A percentile compares a stretch with the other conserved stretches of the same genome.
These are phyloP conservation scores for Sarcophaga rosellei DNA, from an alignment of 2,888 invertebrate species.

Conservation along the genomic window DNA sequence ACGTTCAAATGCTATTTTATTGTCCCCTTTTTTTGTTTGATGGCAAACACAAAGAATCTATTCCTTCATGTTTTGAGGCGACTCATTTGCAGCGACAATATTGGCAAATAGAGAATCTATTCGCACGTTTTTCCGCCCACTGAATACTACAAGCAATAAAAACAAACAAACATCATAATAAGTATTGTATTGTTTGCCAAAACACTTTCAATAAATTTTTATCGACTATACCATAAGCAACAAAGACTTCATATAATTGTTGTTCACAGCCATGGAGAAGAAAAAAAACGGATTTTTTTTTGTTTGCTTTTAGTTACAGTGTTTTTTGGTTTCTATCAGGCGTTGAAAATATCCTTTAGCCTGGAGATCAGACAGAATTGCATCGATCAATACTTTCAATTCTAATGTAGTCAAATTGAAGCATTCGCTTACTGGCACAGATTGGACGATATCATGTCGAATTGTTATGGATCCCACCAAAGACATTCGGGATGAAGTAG, in stretches of 20 bases:
- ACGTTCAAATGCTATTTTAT: constrained; percentile 44
- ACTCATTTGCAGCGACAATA: constrained; percentile 3
- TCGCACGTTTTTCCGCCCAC: constrained; percentile 52
- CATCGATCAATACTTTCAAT: too few species aligned
- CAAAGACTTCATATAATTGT: not conserved
- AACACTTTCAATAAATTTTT: constrained; percentile 3
- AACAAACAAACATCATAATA: constrained; percentile 15
- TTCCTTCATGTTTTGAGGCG: not conserved
- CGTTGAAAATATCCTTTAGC: too few species aligned
- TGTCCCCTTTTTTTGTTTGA: constrained; percentile 59
- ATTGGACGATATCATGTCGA: too few species aligned
- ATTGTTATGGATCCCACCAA: too few species aligned
- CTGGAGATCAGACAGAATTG: too few species aligned
- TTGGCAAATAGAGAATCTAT: constrained; percentile 57
- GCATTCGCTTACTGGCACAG: too few species aligned
- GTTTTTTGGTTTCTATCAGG: too few species aligned
- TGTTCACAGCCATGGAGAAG: not conserved
- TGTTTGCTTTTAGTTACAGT: too few species aligned
- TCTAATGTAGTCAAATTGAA: too few species aligned
- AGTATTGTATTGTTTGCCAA: constrained; percentile 16
- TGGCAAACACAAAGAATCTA: constrained; percentile 54
- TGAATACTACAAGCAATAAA: constrained; percentile 15
- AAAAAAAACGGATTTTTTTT: too few species aligned
- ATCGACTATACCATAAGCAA: constrained; percentile 6
- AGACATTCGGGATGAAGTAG: too few species aligned